Evolutionary conservation across 2,797 vertebrate genomes (phyloP).

Genomic region (Loriculus beryllinus): DNA sequence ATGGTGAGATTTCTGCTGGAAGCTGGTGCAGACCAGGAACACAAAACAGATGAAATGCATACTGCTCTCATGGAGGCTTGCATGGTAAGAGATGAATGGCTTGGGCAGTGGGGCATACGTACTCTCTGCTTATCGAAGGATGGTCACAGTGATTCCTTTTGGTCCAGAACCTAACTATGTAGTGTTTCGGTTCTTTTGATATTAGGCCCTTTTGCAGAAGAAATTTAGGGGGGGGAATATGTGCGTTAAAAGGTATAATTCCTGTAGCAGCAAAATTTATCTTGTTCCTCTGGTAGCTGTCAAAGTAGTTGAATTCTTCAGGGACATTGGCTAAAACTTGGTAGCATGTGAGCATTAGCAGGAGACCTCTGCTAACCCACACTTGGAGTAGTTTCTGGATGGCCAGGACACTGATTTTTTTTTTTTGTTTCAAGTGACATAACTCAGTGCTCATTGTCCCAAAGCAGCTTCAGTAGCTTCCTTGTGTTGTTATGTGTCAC

Average conservation of each 20-base stretch:
- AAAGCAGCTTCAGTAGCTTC: background rate
- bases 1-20: constrained; percentile 85
- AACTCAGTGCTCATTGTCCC: background rate
- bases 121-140: background rate
- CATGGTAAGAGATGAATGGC: constrained; percentile 71
- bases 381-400: background rate
- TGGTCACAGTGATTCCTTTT: background rate
- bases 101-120: background rate
- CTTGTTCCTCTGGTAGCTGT: rapidly evolving
- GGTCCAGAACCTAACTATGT: background rate
- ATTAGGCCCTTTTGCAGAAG: background rate
- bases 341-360: rapidly evolving
- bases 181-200: background rate
- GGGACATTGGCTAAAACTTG: background rate
- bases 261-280: background rate
- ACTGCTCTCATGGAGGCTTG: constrained; percentile 84
- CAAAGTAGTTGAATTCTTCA: background rate
- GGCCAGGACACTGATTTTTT: background rate
- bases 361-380: background rate
- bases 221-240: too few species aligned
- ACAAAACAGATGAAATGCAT: constrained; percentile 86
- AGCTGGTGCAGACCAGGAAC: constrained; percentile 83
- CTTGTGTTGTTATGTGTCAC: background rate
- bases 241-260: background rate
- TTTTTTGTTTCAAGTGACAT: background rate